A percentile compares a stretch with the other conserved stretches of the same genome.
Evolutionary conservation across 1,140 invertebrate species (phyloP).

Genomic region (Drosophila burlai): DNA sequence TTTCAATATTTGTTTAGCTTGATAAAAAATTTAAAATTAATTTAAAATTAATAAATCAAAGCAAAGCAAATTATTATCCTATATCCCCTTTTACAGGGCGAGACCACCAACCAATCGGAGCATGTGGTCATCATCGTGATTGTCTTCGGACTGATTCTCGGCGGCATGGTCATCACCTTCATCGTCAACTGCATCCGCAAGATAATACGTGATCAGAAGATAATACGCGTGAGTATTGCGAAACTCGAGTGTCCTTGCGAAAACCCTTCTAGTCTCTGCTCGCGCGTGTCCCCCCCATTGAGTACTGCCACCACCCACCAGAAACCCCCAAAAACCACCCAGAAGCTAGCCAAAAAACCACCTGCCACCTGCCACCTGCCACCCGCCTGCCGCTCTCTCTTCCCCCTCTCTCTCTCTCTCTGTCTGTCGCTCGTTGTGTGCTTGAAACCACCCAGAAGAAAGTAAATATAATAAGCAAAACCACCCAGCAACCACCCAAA

Average conservation of each 20-base stretch:
- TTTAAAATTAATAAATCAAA: neutral
- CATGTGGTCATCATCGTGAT: constrained; percentile 95
- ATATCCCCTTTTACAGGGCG: constrained; percentile 38
- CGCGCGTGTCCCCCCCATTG: constrained; percentile 29
- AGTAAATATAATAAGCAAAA: neutral
- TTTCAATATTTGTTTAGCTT: no score
- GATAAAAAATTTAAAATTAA: neutral
- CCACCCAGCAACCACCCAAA: constrained; percentile 4
- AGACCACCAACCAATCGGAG: constrained; percentile 83
- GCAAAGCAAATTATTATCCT: neutral
- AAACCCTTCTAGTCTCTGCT: constrained; percentile 17
- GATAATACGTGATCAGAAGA: constrained; percentile 92
- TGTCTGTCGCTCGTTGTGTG: constrained; percentile 57
- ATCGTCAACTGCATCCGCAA: constrained; percentile 94
- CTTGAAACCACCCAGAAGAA: constrained; percentile 39
- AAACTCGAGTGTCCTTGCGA: neutral
- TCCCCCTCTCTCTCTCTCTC: constrained; percentile 20
- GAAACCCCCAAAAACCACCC: neutral
- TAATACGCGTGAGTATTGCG: constrained; percentile 90
- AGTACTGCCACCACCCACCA: constrained; percentile 8
- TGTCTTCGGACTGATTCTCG: constrained; percentile 94
- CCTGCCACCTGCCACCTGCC: constrained; percentile 27
- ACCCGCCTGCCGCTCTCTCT: constrained; percentile 36
- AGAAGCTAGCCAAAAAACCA: constrained; percentile 11
- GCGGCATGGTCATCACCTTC: constrained; percentile 94